Evolutionary conservation across 2,888 invertebrate species (phyloP).

Genomic region (Sepiola atlantica): DNA sequence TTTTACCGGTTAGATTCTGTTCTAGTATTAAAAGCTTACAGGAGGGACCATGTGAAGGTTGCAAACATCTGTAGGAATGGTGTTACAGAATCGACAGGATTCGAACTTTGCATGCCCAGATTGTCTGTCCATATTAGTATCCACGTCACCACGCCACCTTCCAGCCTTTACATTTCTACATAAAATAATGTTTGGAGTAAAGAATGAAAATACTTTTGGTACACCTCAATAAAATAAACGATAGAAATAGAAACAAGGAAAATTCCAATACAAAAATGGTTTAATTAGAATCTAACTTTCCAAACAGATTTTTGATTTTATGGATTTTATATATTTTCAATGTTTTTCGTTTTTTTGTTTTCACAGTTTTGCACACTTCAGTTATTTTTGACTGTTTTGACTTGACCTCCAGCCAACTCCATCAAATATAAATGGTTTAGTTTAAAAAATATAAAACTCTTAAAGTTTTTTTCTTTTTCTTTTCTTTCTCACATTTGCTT

Average conservation of each 20-base stretch:
- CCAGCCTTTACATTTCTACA: too few relatives aligned
- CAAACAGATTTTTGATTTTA: not conserved
- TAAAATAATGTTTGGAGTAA: too few relatives aligned
- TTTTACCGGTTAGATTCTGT: too few relatives aligned
- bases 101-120: too few relatives aligned
- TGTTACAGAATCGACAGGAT: too few relatives aligned
- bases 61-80: too few relatives aligned
- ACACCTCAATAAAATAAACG: not conserved
- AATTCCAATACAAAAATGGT: not conserved
- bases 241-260: not conserved
- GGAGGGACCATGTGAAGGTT: too few relatives aligned
- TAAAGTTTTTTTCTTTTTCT: not conserved
- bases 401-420: not conserved
- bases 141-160: too few relatives aligned
- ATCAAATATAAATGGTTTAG: constrained; percentile 32
- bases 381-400: constrained; percentile 4
- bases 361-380: not conserved
- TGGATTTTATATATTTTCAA: constrained; percentile 19
- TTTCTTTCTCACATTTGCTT: not conserved
- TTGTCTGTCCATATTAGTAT: too few relatives aligned
- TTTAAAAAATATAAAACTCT: constrained; percentile 32
- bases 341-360: not conserved
- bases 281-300: not conserved
- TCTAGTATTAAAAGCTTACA: too few relatives aligned
- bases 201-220: too few relatives aligned